Evolutionary conservation across 1,140 invertebrate genomes (phyloP).

Genomic region (Vanessa atalanta): DNA sequence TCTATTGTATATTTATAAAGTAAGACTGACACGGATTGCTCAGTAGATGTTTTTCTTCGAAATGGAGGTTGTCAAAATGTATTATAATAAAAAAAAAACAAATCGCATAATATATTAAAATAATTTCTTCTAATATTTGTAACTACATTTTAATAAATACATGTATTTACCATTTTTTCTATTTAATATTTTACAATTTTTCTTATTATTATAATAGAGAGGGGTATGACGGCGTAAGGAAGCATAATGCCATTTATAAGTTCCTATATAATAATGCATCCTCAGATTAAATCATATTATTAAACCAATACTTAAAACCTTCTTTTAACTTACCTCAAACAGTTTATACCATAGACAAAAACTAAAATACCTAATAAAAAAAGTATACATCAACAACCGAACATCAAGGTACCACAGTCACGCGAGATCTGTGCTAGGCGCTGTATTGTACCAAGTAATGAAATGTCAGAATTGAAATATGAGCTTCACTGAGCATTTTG

Average conservation of each 20-base stretch:
- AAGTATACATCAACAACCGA: not conserved
- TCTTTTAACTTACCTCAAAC: not conserved
- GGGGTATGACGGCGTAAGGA: not conserved
- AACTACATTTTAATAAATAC: too few relatives aligned
- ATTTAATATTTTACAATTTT: too few relatives aligned
- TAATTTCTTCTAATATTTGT: too few relatives aligned
- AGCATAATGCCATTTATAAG: not conserved
- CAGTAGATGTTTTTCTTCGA: too few relatives aligned
- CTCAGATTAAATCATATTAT: not conserved
- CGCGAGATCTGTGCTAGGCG: not conserved
- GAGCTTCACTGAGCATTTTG: too few relatives aligned
- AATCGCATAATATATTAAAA: too few relatives aligned
- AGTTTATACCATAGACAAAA: not conserved
- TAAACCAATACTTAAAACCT: not conserved
- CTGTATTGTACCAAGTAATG: not conserved
- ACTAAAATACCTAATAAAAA: not conserved
- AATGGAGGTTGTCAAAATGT: too few relatives aligned
- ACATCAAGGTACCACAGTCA: not conserved
- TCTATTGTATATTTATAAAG: too few relatives aligned
- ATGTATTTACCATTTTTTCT: too few relatives aligned
- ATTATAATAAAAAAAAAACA: too few relatives aligned
- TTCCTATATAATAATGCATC: not conserved
- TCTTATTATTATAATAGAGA: not conserved
- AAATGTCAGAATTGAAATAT: conserved; percentile 2
- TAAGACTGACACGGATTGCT: too few relatives aligned